These are phyloP conservation scores for Caranx melampygus DNA, from an alignment of 2,113 vertebrate species.

Conservation along the genomic window DNA sequence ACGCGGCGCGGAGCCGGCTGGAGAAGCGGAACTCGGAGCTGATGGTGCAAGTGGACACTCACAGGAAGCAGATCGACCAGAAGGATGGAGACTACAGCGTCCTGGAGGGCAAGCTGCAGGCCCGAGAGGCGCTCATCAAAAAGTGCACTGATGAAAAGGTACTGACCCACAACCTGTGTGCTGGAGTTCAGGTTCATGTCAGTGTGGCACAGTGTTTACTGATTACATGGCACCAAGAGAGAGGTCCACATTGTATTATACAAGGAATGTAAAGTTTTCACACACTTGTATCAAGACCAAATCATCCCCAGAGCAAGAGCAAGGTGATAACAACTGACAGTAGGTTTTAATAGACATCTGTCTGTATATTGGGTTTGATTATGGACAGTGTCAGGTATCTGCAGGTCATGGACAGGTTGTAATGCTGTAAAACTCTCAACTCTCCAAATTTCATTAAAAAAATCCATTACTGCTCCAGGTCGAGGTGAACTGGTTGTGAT, in stretches of 20 bases:
- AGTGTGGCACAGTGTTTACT: neutral
- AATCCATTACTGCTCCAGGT: too few species aligned
- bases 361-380: too few species aligned
- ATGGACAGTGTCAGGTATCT: too few species aligned
- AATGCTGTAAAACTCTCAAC: too few species aligned
- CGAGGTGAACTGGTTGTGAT: too few species aligned
- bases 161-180: neutral
- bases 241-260: too few species aligned
- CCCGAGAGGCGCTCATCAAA: constrained; percentile 87
- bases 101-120: constrained; percentile 90
- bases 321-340: neutral
- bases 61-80: constrained; percentile 93
- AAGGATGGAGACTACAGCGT: constrained; percentile 90
- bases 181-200: neutral
- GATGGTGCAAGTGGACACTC: constrained; percentile 91
- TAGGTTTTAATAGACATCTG: neutral
- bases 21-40: constrained; percentile 97
- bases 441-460: too few species aligned
- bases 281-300: neutral
- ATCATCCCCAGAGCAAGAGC: neutral
- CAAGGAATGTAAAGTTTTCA: neutral
- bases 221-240: neutral
- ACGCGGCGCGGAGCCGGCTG: constrained; percentile 93
- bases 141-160: constrained; percentile 94
- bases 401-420: too few species aligned